phyloP scores from a whole-genome alignment of 2,797 vertebrate genomes.

The Allobates femoralis region DNA sequence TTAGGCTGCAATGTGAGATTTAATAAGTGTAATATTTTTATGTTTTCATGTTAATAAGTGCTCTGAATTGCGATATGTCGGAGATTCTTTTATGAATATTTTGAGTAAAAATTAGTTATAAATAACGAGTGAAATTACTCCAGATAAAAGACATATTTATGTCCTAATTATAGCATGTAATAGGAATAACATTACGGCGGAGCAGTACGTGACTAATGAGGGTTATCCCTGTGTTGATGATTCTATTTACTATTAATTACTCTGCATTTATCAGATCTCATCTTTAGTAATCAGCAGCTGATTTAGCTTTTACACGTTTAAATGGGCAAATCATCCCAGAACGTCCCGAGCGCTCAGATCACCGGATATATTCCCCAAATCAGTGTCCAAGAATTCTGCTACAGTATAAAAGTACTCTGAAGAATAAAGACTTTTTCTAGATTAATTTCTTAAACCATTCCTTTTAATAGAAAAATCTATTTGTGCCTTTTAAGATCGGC shows the following conservation, averaged over 20 bases:
- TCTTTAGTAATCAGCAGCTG: neutral
- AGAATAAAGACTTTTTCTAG: too few species aligned
- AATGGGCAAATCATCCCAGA: neutral
- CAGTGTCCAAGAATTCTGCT: neutral
- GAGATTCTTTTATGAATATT: neutral
- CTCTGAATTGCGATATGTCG: neutral
- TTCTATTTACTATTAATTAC: slow-evolving; percentile 19
- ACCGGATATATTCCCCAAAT: neutral
- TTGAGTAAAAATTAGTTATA: neutral
- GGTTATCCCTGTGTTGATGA: neutral
- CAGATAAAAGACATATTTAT: slow-evolving; percentile 12
- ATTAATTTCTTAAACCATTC: too few species aligned
- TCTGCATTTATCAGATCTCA: neutral
- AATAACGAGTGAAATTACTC: slow-evolving; percentile 5
- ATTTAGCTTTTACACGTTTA: neutral
- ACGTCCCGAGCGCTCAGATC: neutral
- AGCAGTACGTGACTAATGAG: slow-evolving; percentile 13
- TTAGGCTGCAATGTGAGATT: neutral
- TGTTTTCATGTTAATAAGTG: neutral
- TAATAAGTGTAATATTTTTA: slow-evolving; percentile 1
- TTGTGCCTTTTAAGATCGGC: too few species aligned
- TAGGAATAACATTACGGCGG: slow-evolving; percentile 1
- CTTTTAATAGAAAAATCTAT: too few species aligned
- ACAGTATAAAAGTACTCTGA: too few species aligned
- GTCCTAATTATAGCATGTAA: slow-evolving; percentile 7